These are phyloP conservation scores for Cyprinus carpio DNA, from an alignment of 2,113 vertebrate genomes.

Conservation along the genomic window DNA sequence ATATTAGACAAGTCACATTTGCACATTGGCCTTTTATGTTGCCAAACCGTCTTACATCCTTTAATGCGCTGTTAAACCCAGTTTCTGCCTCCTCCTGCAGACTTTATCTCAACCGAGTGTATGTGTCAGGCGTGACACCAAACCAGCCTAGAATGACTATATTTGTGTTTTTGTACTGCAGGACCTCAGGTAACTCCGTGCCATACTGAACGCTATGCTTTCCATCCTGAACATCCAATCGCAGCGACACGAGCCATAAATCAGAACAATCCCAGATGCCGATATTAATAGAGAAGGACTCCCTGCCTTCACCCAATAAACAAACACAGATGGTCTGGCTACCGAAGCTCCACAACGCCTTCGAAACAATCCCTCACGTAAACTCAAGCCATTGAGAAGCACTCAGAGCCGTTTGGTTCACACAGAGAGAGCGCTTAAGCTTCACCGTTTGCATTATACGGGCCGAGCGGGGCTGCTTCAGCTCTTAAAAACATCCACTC, in stretches of 20 bases:
- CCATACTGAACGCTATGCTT: conserved; percentile 45
- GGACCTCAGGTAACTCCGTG: conserved; percentile 39
- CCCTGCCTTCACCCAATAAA: conserved; percentile 49
- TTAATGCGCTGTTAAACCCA: conserved; percentile 69
- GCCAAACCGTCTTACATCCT: conserved; percentile 72
- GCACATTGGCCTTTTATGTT: conserved; percentile 70
- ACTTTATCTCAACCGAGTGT: not conserved
- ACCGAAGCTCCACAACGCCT: conserved; percentile 10
- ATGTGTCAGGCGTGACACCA: not conserved
- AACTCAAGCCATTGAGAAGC: conserved; percentile 38
- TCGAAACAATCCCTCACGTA: conserved; percentile 37
- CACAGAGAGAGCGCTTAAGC: conserved; percentile 38
- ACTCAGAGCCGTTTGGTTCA: not conserved
- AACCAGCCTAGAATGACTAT: not conserved
- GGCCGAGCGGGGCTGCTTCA: conserved; percentile 27
- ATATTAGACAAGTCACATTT: conserved; percentile 58
- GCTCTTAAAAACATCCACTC: conserved; percentile 35
- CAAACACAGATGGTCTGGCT: conserved; percentile 58
- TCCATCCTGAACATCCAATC: conserved; percentile 49
- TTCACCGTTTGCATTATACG: not conserved
- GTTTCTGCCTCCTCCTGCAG: conserved; percentile 62
- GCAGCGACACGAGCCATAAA: conserved; percentile 52
- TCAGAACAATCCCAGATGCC: conserved; percentile 58
- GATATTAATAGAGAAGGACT: conserved; percentile 59
- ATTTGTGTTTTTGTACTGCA: conserved; percentile 36